These are phyloP conservation scores for Arenaria interpres DNA, from an alignment of 2,113 vertebrate species.

Conservation along the genomic window DNA sequence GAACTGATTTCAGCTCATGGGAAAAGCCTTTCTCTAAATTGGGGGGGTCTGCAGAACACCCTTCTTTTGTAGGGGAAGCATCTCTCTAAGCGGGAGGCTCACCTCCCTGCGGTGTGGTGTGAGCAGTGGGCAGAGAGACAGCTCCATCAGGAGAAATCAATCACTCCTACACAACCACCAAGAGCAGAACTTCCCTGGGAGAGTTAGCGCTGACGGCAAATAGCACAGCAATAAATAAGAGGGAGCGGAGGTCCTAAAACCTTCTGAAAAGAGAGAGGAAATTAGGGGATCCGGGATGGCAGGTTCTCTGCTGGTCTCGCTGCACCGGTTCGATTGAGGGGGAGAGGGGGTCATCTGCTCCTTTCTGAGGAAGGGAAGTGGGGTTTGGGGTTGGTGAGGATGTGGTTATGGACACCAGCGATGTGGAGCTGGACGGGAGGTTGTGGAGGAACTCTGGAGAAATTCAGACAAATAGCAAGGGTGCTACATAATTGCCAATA, in stretches of 20 bases:
- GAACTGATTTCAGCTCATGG: neutral
- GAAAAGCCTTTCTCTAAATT: neutral
- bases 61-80: neutral
- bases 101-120: accelerated
- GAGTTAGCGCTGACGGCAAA: neutral
- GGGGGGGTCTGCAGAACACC: neutral
- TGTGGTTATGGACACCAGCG: accelerated
- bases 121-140: neutral
- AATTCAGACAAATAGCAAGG: neutral
- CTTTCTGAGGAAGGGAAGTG: too few relatives aligned
- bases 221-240: neutral
- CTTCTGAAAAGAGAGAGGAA: neutral
- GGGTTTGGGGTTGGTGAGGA: accelerated
- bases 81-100: neutral
- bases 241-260: neutral
- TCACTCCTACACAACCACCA: neutral
- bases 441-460: neutral
- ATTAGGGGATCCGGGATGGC: neutral
- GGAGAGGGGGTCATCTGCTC: neutral
- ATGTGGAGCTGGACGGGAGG: neutral
- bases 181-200: neutral
- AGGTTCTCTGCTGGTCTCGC: neutral
- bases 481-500: accelerated
- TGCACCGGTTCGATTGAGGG: neutral
- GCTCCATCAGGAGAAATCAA: neutral